phyloP scores from a whole-genome alignment of 2,888 invertebrate genomes.

The Heliconius cydno region DNA sequence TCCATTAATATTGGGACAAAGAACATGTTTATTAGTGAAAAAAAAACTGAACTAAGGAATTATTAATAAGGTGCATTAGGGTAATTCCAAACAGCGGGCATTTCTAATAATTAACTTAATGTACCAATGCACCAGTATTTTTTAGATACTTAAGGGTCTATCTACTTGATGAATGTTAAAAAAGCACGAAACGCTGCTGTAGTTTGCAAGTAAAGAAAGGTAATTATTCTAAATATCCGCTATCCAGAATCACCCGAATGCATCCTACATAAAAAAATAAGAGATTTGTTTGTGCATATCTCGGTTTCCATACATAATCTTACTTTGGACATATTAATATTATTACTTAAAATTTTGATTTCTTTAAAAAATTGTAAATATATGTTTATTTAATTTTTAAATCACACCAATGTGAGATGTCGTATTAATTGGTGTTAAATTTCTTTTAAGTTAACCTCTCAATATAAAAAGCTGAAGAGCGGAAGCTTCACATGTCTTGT shows the following conservation, averaged over 20 bases:
- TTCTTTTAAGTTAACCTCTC: no score
- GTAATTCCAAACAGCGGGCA: not conserved
- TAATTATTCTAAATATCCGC: not conserved
- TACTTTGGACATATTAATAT: not conserved
- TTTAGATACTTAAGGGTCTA: not conserved
- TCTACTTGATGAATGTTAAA: not conserved
- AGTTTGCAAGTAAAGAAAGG: not conserved
- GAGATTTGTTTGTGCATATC: slow-evolving; percentile 16
- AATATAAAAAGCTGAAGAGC: no score
- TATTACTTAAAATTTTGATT: not conserved
- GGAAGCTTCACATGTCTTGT: not conserved
- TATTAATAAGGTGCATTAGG: not conserved
- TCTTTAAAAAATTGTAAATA: slow-evolving; percentile 12
- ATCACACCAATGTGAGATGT: not conserved
- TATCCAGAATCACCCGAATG: not conserved
- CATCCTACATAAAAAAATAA: not conserved
- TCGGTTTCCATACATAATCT: not conserved
- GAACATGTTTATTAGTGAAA: not conserved
- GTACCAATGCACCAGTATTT: not conserved
- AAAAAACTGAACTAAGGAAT: not conserved
- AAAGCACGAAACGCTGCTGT: not conserved
- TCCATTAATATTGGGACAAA: not conserved
- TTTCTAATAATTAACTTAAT: not conserved
- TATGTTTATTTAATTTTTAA: not conserved
- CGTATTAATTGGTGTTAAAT: not conserved